Base-by-base conservation (phyloP, 2,797 vertebrate species). In the Hypotaenidia okinawae region DNA sequence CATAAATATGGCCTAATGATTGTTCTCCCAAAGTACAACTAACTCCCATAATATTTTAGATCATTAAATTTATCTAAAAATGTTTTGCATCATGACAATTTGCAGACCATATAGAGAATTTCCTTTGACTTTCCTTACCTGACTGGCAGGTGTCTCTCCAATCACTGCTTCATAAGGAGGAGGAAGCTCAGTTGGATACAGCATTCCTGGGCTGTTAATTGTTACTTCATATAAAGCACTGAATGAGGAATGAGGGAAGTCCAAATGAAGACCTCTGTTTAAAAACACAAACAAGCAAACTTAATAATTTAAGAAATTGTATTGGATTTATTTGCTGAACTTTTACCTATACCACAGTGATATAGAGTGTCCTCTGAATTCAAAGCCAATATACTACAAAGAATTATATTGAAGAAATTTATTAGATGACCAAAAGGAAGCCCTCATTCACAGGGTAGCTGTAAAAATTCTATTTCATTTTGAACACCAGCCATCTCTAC, bases 81-180 rank as follows among this genome's bases (percentile, higher is more conserved):
- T 66, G 27, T 51, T 87, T 55, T 0, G 0, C n/a, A 79, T 18
- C 19, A 18, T 5, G 7, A 58, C 64, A 52, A 78, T 54, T 6
- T 58, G 23, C 59, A 88, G 23, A 25, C 7, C 39, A 12, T 9
- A 3, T 6, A 24, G 68, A 62, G 32, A 54, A 63, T 45, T 64
- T 47, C 54, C 58, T 82, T 23, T 37, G 39, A 16, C 19, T n/a
- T 57, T 81, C 51, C 98, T 98, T 97, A 99, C 99, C 99, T 99
- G 99, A 72, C 98, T 98, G 94, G 98, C 97, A 7, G 98, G 98
- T 0, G 97, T 98, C 61, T 99, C 98, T 28, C 99, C 98, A 89
- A 99, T 98, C 78, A 99, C 98, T 11, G 99, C 98, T 97, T 99
- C 99, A 7, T 99, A 99, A 0, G 99, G 99, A n/a, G 99, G 99